Conservation (phyloP, 2,888 invertebrate genomes). For the Julus scandinavius region DNA sequence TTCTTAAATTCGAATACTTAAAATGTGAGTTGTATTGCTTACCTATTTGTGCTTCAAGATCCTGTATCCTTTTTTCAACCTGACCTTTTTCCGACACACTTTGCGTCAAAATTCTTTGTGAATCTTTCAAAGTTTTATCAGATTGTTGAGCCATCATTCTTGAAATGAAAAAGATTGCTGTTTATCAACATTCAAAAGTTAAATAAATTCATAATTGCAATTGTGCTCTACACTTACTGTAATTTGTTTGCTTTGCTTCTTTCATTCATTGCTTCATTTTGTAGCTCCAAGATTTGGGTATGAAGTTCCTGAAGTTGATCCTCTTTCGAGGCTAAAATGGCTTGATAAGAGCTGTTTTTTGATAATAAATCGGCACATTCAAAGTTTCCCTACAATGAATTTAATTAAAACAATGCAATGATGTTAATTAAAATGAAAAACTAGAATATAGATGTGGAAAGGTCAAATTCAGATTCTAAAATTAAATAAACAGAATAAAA, state of each 20-base stretch:
- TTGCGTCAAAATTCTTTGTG: conserved; percentile 32
- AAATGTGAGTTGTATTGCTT: neutral
- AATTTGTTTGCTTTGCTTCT: conserved; percentile 45
- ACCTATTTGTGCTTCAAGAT: conserved; percentile 48
- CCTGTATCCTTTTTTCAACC: conserved; percentile 39
- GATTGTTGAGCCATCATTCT: neutral
- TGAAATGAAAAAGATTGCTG: neutral
- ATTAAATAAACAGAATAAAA: no score
- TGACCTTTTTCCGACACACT: conserved; percentile 43
- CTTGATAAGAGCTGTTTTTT: conserved; percentile 42
- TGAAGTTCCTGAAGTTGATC: conserved; percentile 45
- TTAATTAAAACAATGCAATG: neutral
- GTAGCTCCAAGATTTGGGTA: neutral
- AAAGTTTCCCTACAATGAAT: neutral
- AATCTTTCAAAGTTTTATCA: conserved; percentile 49
- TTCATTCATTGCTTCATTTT: conserved; percentile 29
- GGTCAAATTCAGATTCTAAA: neutral
- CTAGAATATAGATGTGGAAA: neutral
- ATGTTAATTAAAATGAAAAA: neutral
- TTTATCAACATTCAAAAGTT: neutral
- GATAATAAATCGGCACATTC: conserved; percentile 44
- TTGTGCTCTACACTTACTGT: conserved; percentile 19
- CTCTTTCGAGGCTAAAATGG: conserved; percentile 4
- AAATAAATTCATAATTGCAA: neutral
- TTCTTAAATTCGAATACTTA: neutral